Conservation (phyloP, 1,140 invertebrate species). For the Pomacea maculata region DNA sequence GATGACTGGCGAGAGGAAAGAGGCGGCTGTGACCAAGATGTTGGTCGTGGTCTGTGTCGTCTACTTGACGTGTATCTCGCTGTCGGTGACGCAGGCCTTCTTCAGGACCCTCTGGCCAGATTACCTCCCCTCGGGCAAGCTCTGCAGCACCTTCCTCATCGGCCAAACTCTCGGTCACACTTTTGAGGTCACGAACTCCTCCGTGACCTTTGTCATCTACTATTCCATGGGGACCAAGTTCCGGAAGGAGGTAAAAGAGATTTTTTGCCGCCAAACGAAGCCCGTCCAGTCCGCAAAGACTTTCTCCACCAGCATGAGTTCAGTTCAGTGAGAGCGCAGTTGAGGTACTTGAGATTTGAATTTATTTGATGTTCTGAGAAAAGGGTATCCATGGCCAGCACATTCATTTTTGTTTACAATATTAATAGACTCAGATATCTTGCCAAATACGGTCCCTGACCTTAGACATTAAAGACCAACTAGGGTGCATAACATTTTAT, state of each 20-base stretch:
- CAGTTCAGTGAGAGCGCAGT: too few relatives aligned
- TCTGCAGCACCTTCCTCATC: conserved; percentile 16
- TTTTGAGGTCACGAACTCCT: conserved; percentile 17
- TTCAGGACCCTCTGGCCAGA: conserved; percentile 4
- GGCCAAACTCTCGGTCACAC: not conserved
- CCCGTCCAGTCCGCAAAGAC: too few relatives aligned
- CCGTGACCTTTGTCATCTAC: conserved; percentile 15
- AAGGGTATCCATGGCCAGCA: too few relatives aligned
- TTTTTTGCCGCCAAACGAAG: not conserved
- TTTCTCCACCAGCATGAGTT: too few relatives aligned
- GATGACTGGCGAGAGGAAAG: conserved; percentile 1
- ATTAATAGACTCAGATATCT: too few relatives aligned
- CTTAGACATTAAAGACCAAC: too few relatives aligned
- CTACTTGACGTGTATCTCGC: conserved; percentile 9
- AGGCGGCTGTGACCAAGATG: conserved; percentile 10
- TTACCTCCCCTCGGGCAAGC: conserved; percentile 5
- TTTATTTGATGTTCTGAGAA: too few relatives aligned
- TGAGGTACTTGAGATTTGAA: too few relatives aligned
- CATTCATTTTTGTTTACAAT: too few relatives aligned
- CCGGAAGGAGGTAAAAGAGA: not conserved
- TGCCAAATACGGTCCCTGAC: too few relatives aligned
- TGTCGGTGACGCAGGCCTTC: conserved; percentile 5
- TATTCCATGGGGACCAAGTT: conserved; percentile 17
- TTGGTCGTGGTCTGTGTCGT: conserved; percentile 10
- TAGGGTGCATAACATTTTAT: too few relatives aligned